phyloP scores from a whole-genome alignment of 2,797 vertebrate species.

The Chrosomus eos region DNA sequence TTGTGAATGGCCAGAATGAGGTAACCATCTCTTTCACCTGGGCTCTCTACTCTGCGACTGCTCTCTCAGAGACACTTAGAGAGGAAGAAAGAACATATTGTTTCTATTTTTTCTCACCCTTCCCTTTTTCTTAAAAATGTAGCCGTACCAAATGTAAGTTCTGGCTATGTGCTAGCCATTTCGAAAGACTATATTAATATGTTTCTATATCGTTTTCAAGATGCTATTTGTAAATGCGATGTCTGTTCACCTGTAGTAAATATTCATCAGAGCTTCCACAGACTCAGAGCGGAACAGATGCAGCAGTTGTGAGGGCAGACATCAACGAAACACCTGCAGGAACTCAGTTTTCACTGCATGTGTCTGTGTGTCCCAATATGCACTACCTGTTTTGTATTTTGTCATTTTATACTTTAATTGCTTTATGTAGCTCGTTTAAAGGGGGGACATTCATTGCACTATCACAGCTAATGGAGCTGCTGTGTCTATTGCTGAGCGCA shows the following conservation, averaged over 20 bases:
- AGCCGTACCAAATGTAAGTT: conserved; percentile 20
- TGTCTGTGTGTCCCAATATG: neutral
- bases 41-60: conserved; percentile 44
- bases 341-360: conserved; percentile 5
- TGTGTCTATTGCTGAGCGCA: conserved; percentile 17
- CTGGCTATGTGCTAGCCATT: conserved; percentile 16
- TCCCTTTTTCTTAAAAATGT: conserved; percentile 12
- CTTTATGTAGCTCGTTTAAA: conserved; percentile 36
- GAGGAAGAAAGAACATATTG: conserved; percentile 41
- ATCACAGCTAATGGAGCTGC: conserved; percentile 31
- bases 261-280: conserved; percentile 41
- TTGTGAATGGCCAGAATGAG: conserved; percentile 60
- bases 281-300: conserved; percentile 45
- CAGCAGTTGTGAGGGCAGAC: conserved; percentile 7
- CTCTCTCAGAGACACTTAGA: conserved; percentile 51
- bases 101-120: neutral
- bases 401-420: conserved; percentile 21
- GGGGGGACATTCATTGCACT: conserved; percentile 50
- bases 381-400: neutral
- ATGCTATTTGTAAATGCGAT: neutral
- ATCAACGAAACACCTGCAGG: neutral
- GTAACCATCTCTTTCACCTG: conserved; percentile 69
- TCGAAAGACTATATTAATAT: neutral
- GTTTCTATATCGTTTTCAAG: conserved; percentile 14
- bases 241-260: conserved; percentile 12